phyloP scores from a whole-genome alignment of 2,797 vertebrate genomes.

The Naso thynnoides region DNA sequence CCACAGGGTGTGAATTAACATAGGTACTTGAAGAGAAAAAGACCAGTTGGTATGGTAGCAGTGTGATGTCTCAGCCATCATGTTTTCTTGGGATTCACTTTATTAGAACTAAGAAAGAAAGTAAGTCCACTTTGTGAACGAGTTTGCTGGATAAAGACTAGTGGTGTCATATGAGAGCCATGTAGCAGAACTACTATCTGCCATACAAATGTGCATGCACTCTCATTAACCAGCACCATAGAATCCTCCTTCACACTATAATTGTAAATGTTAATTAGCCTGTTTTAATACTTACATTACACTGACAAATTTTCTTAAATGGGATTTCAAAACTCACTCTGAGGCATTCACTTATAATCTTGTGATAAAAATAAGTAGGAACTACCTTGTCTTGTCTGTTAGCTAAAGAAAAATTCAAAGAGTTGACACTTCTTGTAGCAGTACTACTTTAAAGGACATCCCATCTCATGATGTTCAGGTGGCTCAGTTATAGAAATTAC shows the following conservation, averaged over 20 bases:
- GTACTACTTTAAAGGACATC: neutral
- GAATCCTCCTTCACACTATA: constrained; percentile 2
- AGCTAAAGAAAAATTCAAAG: neutral
- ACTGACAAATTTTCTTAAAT: neutral
- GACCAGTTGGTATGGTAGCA: too few relatives aligned
- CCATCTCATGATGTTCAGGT: neutral
- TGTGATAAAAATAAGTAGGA: neutral
- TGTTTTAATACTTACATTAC: neutral
- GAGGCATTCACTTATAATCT: neutral
- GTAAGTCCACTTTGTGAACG: too few relatives aligned
- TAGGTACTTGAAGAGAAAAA: too few relatives aligned
- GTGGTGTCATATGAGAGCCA: neutral
- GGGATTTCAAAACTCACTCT: neutral
- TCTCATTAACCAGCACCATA: constrained; percentile 2
- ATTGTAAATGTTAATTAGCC: constrained; percentile 8
- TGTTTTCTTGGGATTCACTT: too few relatives aligned
- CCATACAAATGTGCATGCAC: neutral
- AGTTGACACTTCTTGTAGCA: neutral
- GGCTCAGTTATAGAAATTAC: neutral
- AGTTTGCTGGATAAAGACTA: too few relatives aligned
- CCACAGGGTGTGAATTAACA: too few relatives aligned
- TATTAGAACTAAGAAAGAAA: too few relatives aligned
- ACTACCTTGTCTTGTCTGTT: too few relatives aligned
- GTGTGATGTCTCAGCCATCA: too few relatives aligned
- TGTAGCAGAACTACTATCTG: constrained; percentile 13